Evolutionary conservation across 2,888 invertebrate species (phyloP), one percentile per base, ranked within the genome.

Genomic region (Temnothorax rugatulus): DNA sequence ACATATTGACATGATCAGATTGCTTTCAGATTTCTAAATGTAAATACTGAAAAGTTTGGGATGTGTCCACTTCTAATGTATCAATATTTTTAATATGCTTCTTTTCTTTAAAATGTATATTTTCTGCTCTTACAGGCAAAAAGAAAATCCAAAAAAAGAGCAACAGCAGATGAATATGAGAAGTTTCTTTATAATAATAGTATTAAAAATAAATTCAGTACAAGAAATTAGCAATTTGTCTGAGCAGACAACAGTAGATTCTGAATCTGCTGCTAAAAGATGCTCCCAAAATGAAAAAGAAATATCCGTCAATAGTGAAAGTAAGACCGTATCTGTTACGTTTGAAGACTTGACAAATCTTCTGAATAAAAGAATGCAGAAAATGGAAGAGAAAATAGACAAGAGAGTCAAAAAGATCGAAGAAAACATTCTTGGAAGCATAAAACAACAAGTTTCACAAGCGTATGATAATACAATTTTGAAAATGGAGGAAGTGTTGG

Each of bases 161-260:
- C 52, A 52, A 4, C n/a, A 52, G n/a, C 18, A 52, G n/a, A 52
- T 5, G 41, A 41, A 52, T 52, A 52, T 52, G n/a, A 52, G 0
- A 52, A 52, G n/a, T 52, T 52, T 52, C n/a, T 52, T n/a, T 52
- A 52, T n/a, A 52, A n/a, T 52, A n/a, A n/a, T 52, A 52, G 13
- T 52, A n/a, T 21, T 5, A n/a, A n/a, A n/a, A 52, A 52, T n/a
- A 52, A 9, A n/a, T 7, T 52, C 52, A 52, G n/a, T 8, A n/a
- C 7, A 52, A n/a, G n/a, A n/a, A 52, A 52, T n/a, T 52, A 52
- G 8, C 9, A n/a, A 52, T 52, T n/a, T n/a, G n/a, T 52, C 52
- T 52, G 52, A 52, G 7, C 52, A 52, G 52, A 52, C 7, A 52
- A 52, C 52, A n/a, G n/a, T n/a, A 50, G 15, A 52, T 52, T 52